Evolutionary conservation across 2,888 invertebrate genomes (phyloP).

Genomic region (Plebejus anna): DNA sequence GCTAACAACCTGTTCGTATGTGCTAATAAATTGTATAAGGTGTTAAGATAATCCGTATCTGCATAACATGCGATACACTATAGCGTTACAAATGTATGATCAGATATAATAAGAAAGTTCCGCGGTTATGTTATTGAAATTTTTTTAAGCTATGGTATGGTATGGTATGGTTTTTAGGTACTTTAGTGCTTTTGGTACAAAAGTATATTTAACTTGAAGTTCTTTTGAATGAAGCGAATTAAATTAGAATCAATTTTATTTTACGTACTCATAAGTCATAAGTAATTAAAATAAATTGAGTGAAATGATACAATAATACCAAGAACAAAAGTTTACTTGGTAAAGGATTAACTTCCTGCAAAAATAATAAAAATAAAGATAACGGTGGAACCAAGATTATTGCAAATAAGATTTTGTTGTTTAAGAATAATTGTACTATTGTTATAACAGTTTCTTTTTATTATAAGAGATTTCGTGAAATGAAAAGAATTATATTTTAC

Average conservation of each 20-base stretch:
- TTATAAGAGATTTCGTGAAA: conserved; percentile 12
- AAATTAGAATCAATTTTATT: neutral
- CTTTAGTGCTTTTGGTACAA: neutral
- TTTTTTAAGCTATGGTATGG: neutral
- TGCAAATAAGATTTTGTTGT: conserved; percentile 8
- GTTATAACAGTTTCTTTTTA: conserved; percentile 20
- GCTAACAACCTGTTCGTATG: conserved; percentile 67
- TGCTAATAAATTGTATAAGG: conserved; percentile 65
- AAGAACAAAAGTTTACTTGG: neutral
- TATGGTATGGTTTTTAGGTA: too few relatives aligned
- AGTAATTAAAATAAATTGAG: neutral
- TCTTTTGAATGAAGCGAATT: too few relatives aligned
- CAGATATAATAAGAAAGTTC: neutral
- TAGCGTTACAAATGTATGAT: conserved; percentile 16
- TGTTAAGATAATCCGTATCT: conserved; percentile 72
- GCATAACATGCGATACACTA: conserved; percentile 41
- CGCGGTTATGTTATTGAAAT: neutral
- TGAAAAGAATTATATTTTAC: conserved; percentile 14
- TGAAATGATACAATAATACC: neutral
- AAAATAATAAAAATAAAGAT: neutral
- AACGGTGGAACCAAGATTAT: neutral
- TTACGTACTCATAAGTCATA: neutral
- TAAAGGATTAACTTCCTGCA: neutral
- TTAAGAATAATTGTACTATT: neutral
- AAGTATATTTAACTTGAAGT: too few relatives aligned